Percentiles rank a stretch among this genome's conserved stretches.
Conservation (phyloP, 2,113 vertebrate genomes). For the Gnathonemus longibarbis region DNA sequence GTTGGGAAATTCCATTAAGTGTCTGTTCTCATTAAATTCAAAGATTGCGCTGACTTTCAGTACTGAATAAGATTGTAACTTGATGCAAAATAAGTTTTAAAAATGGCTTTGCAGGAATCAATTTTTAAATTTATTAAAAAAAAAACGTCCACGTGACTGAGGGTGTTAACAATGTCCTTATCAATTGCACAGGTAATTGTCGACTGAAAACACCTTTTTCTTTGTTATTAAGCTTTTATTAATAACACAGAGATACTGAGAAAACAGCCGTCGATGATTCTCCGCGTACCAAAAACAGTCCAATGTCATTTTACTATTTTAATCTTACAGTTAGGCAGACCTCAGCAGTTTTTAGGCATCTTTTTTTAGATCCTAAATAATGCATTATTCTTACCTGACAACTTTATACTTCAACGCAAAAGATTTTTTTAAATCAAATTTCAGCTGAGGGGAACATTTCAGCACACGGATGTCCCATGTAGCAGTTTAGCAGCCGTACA, state of each 20-base stretch:
- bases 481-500: conserved; percentile 94
- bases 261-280: conserved; percentile 16
- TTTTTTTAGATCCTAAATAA: background rate
- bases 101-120: conserved; percentile 31
- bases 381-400: conserved; percentile 39
- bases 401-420: conserved; percentile 9
- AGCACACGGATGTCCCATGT: conserved; percentile 66
- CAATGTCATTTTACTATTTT: background rate
- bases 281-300: background rate
- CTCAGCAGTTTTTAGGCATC: background rate
- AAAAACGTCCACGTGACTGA: conserved; percentile 24
- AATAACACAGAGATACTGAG: conserved; percentile 29
- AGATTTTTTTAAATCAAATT: background rate
- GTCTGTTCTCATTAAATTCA: background rate
- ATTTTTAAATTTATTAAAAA: conserved; percentile 17
- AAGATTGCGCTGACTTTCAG: background rate
- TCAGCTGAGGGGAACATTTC: conserved; percentile 11
- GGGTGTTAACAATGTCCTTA: conserved; percentile 35
- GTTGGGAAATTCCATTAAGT: background rate
- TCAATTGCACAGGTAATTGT: conserved; percentile 34
- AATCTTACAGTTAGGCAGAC: background rate
- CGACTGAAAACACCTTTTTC: conserved; percentile 8
- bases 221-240: conserved; percentile 31
- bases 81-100: background rate
- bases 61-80: background rate